Evolutionary conservation across 2,797 vertebrate species (phyloP).

Genomic region (Echeneis naucrates): DNA sequence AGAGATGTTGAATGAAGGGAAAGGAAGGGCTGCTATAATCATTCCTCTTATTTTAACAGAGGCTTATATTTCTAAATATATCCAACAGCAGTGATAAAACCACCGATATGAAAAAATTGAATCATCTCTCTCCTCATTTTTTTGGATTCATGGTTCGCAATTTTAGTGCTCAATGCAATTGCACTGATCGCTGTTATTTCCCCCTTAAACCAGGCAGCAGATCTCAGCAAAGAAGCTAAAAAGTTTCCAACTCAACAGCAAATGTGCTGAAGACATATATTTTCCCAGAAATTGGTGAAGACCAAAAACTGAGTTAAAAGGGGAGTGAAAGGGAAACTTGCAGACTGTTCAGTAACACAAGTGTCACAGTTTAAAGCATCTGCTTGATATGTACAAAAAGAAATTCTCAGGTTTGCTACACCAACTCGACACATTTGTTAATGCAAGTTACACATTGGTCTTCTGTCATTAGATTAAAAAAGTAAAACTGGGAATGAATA

Average conservation of each 20-base stretch:
- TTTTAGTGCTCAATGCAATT: neutral
- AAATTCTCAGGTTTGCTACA: too few relatives aligned
- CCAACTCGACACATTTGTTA: neutral
- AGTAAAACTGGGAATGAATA: too few relatives aligned
- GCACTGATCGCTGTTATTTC: neutral
- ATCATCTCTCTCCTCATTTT: neutral
- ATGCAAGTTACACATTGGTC: too few relatives aligned
- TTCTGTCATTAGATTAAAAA: too few relatives aligned
- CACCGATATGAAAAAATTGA: too few relatives aligned
- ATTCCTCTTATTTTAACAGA: neutral
- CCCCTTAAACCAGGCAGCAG: too few relatives aligned
- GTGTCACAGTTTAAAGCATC: neutral
- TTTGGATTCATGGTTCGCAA: neutral
- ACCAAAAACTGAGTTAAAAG: neutral
- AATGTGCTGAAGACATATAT: too few relatives aligned
- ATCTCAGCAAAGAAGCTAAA: too few relatives aligned
- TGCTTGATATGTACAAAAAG: too few relatives aligned
- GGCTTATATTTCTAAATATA: neutral
- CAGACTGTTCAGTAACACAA: too few relatives aligned
- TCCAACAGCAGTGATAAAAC: too few relatives aligned
- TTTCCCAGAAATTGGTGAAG: neutral
- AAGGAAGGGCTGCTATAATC: neutral
- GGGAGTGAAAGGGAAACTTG: neutral
- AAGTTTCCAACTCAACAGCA: too few relatives aligned
- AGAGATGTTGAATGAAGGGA: conserved; percentile 16